Percentiles rank a stretch among this genome's conserved stretches.
Evolutionary conservation across 2,888 invertebrate genomes (phyloP).

Genomic region (Spodoptera picta): DNA sequence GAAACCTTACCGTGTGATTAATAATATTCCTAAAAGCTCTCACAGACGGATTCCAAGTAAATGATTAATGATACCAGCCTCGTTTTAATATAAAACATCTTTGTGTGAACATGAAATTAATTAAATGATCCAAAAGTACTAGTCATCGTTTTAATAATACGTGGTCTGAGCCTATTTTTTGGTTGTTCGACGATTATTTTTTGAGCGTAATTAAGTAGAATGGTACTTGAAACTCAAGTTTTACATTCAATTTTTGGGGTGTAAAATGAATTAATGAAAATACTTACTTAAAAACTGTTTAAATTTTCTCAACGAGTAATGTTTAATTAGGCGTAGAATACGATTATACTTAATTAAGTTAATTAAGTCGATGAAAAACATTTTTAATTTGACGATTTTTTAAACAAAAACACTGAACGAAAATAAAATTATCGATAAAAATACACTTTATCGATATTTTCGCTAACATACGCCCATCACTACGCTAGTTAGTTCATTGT

Average conservation of each 20-base stretch:
- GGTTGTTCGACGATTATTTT: background rate
- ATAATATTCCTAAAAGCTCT: constrained; percentile 38
- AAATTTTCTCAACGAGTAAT: too few species aligned
- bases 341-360: too few species aligned
- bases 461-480: constrained; percentile 25
- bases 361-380: too few species aligned
- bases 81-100: constrained; percentile 34
- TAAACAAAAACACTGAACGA: background rate
- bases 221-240: too few species aligned
- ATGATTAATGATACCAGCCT: constrained; percentile 43
- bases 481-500: constrained; percentile 49
- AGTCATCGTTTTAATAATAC: constrained; percentile 30
- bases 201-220: background rate
- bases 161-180: constrained; percentile 23
- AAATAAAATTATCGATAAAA: background rate
- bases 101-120: constrained; percentile 20
- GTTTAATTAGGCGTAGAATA: too few species aligned
- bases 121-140: constrained; percentile 26
- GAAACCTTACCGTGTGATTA: constrained; percentile 37
- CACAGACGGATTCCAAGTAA: constrained; percentile 24
- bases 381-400: background rate
- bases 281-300: too few species aligned
- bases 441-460: constrained; percentile 35
- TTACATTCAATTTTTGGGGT: too few species aligned
- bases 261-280: too few species aligned